phyloP scores from a whole-genome alignment of 2,888 invertebrate species.

The Pyralis farinalis region DNA sequence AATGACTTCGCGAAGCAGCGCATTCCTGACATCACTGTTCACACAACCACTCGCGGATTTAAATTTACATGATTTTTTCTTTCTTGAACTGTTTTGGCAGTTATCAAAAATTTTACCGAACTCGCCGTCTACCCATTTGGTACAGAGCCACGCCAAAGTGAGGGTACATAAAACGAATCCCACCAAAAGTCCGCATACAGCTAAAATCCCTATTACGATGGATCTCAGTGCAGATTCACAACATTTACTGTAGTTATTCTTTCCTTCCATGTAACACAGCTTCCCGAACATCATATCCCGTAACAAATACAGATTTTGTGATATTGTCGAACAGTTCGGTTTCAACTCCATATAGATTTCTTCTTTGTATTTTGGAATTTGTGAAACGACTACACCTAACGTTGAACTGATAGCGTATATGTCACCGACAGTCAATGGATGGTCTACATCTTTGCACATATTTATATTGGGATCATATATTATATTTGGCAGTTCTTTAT shows the following conservation, averaged over 20 bases:
- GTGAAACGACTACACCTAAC: constrained; percentile 36
- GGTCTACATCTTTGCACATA: constrained; percentile 48
- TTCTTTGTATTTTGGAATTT: constrained; percentile 17
- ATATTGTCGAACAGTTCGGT: constrained; percentile 58
- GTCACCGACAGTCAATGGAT: constrained; percentile 42
- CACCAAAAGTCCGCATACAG: constrained; percentile 34
- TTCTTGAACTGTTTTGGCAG: not conserved
- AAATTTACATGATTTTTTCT: too few species aligned
- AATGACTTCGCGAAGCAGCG: constrained; percentile 52
- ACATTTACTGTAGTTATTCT: constrained; percentile 31
- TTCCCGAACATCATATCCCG: constrained; percentile 50
- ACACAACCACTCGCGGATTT: constrained; percentile 15
- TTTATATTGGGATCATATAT: constrained; percentile 49
- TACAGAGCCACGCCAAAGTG: constrained; percentile 26
- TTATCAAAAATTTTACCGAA: constrained; percentile 19
- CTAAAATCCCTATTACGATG: constrained; percentile 37
- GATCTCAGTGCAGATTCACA: constrained; percentile 38
- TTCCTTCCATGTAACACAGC: constrained; percentile 33
- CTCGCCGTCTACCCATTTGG: constrained; percentile 30
- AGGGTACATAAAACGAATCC: constrained; percentile 35
- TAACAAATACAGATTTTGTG: constrained; percentile 51
- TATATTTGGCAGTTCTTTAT: constrained; percentile 42
- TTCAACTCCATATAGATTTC: constrained; percentile 28
- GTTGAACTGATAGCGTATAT: constrained; percentile 53
- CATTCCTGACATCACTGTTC: constrained; percentile 37